Evolutionary conservation across 1,140 invertebrate species (phyloP).

Genomic region (Trichogramma pretiosum): DNA sequence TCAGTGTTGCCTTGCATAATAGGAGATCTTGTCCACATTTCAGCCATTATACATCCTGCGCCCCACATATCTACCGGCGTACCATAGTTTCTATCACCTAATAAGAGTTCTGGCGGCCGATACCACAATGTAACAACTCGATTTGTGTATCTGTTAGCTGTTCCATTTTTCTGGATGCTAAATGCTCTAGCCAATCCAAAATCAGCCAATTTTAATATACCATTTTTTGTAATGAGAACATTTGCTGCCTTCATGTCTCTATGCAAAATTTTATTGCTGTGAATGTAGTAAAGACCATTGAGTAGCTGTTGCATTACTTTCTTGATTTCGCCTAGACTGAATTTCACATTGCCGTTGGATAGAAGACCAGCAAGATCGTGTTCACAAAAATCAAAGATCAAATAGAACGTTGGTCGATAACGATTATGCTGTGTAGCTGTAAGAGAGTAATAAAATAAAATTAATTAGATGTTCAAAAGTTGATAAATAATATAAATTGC

Average conservation of each 20-base stretch:
- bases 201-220: slow-evolving; percentile 88
- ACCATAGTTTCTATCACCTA: slow-evolving; percentile 92
- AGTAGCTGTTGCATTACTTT: slow-evolving; percentile 96
- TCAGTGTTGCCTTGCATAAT: slow-evolving; percentile 91
- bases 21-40: slow-evolving; percentile 94
- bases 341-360: slow-evolving; percentile 94
- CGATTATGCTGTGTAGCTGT: slow-evolving; percentile 74
- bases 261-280: slow-evolving; percentile 90
- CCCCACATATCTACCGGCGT: slow-evolving; percentile 98
- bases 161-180: slow-evolving; percentile 77
- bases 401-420: slow-evolving; percentile 88
- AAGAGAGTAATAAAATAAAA: slow-evolving; percentile 24
- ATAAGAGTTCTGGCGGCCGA: slow-evolving; percentile 77
- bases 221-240: slow-evolving; percentile 94
- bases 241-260: slow-evolving; percentile 99
- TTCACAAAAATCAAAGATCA: slow-evolving; percentile 99
- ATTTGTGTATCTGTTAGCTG: slow-evolving; percentile 90
- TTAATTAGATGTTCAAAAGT: too few relatives aligned
- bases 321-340: slow-evolving; percentile 94
- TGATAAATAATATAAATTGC: too few relatives aligned
- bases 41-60: slow-evolving; percentile 97
- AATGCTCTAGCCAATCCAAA: slow-evolving; percentile 88
- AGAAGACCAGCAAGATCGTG: slow-evolving; percentile 96
- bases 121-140: slow-evolving; percentile 98
- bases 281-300: slow-evolving; percentile 95